A percentile compares a stretch with the other conserved stretches of the same genome.
phyloP scores from a whole-genome alignment of 2,113 vertebrate genomes.

The Sterrhoptilus dennistouni region DNA sequence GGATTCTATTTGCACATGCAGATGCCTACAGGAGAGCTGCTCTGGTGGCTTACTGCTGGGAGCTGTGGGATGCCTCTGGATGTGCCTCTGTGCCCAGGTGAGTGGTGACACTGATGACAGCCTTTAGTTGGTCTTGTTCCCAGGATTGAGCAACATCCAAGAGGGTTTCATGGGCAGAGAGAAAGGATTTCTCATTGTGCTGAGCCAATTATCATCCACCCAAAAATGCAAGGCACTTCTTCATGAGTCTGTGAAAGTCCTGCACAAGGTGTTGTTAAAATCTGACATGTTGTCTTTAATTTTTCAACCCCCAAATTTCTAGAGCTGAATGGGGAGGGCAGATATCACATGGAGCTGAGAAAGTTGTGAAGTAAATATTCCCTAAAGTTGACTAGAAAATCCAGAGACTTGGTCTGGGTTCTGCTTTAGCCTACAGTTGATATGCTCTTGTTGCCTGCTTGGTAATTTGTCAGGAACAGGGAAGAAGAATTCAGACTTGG shows the following conservation, averaged over 20 bases:
- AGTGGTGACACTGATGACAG: neutral
- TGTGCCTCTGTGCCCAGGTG: neutral
- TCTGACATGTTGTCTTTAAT: neutral
- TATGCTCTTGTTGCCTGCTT: neutral
- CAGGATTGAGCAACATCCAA: neutral
- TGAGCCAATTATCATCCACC: neutral
- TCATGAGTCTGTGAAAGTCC: neutral
- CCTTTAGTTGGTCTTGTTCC: neutral
- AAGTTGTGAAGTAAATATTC: neutral
- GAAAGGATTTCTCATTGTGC: neutral
- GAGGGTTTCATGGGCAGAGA: neutral
- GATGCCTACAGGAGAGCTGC: neutral
- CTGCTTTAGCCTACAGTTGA: neutral
- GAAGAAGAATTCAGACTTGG: slow-evolving; percentile 55
- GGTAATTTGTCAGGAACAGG: neutral
- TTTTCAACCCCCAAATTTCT: neutral
- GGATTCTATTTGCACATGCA: neutral
- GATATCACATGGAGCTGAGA: neutral
- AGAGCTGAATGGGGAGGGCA: neutral
- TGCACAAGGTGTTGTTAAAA: neutral
- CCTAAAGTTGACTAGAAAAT: neutral
- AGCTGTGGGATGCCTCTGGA: neutral
- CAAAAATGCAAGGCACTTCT: neutral
- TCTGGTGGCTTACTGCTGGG: neutral
- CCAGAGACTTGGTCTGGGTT: neutral